Conservation (phyloP, 2,113 vertebrate species). For the Proterorhinus semilunaris region DNA sequence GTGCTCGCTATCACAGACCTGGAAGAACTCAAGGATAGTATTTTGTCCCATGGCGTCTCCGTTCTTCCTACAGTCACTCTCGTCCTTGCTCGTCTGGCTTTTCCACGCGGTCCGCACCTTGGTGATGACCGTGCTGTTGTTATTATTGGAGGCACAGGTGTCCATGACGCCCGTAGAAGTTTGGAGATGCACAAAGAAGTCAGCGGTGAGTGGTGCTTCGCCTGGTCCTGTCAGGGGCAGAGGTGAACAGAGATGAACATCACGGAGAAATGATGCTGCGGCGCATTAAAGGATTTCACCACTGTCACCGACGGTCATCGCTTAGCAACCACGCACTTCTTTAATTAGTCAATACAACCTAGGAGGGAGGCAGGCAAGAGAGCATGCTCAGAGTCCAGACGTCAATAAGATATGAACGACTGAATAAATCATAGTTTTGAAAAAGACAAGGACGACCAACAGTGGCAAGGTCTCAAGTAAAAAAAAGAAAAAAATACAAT, state of each 20-base stretch:
- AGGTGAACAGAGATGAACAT: constrained; percentile 34
- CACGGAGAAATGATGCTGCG: constrained; percentile 47
- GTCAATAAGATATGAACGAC: neutral
- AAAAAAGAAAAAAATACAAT: no score
- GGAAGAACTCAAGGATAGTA: constrained; percentile 86
- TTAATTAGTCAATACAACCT: constrained; percentile 72
- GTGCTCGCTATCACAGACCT: constrained; percentile 86
- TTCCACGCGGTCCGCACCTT: constrained; percentile 15
- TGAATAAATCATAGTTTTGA: neutral
- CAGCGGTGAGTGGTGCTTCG: constrained; percentile 27
- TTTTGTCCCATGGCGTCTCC: constrained; percentile 37
- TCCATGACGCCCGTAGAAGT: constrained; percentile 40
- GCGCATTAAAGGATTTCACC: constrained; percentile 61
- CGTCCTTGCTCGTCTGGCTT: constrained; percentile 15
- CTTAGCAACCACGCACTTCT: constrained; percentile 76
- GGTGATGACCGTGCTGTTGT: constrained; percentile 5
- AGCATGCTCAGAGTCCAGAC: constrained; percentile 28
- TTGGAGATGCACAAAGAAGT: neutral
- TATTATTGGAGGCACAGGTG: constrained; percentile 15
- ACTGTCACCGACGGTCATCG: constrained; percentile 59
- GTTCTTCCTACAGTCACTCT: constrained; percentile 15
- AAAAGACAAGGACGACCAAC: neutral
- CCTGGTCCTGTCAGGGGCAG: constrained; percentile 43
- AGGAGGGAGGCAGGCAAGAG: constrained; percentile 46
- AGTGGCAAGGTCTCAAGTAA: no score